Base-by-base conservation (phyloP, 2,888 invertebrate genomes). In the Ceramica pisi region DNA sequence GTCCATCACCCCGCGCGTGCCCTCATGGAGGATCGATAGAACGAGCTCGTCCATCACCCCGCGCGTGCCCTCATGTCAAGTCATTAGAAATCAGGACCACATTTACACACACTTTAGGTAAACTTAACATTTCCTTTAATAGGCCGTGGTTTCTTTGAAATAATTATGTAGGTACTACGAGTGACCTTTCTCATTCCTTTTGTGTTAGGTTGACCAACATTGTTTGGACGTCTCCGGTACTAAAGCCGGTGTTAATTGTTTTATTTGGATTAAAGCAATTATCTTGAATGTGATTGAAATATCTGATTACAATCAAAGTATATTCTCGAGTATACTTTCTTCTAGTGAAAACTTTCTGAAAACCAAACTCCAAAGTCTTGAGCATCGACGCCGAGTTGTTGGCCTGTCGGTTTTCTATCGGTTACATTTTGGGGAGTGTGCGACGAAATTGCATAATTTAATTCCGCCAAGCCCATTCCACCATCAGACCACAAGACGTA, bases 11-110 rank as follows among this genome's bases (percentile, higher is more conserved):
- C n/a, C n/a, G n/a, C 23, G 63, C 69, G 59, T 14, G 14, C 23
- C 26, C 21, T 66, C 71, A 68, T 67, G 48, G 56, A 57, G 31
- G 60, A 81, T 82, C 71, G 79, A 82, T 78, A 57, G 59, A 31
- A 56, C 46, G 26, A 60, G 50, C 61, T 74, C 71, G 66, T 71
- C 57, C 57, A 82, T 73, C 69, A 81, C 23, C n/a, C 1, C 21
- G 57, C 9, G 19, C 14, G 14, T 16, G 21, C 21, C 21, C 31
- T 41, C 31, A 57, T 63, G 66, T 55, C 61, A 55, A 44, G 60
- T 57, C 59, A 61, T 56, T 67, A 23, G 23, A 46, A 68, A 61
- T 69, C 62, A 57, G 53, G 62, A 62, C 67, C 26, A 67, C 48
- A 66, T 59, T 48, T 51, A 21, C 31, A 67, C 23, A 65, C 21